phyloP scores from a whole-genome alignment of 2,888 invertebrate genomes.

The Cryptosula pallasiana region DNA sequence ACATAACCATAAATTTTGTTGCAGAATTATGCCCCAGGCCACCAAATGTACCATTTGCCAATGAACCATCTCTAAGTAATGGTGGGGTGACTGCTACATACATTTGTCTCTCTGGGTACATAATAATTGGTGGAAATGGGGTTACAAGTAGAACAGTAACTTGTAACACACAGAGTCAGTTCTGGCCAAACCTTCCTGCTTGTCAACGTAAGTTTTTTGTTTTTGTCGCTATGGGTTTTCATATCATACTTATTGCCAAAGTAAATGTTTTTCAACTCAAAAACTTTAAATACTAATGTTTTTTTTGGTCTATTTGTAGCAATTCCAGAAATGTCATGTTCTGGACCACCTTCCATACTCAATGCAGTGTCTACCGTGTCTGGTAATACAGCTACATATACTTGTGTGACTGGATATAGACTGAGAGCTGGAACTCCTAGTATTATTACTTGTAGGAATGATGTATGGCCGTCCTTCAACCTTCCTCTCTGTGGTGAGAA shows the following conservation, averaged over 20 bases:
- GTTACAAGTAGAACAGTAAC: not conserved
- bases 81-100: slow-evolving; percentile 10
- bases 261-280: no score
- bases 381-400: not conserved
- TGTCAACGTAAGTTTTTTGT: slow-evolving; percentile 15
- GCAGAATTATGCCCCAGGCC: slow-evolving; percentile 8
- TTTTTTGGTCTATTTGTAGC: slow-evolving; percentile 15
- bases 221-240: no score
- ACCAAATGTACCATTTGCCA: slow-evolving; percentile 14
- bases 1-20: no score
- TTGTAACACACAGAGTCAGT: not conserved
- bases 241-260: no score
- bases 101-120: slow-evolving; percentile 1
- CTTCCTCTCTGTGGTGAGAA: slow-evolving; percentile 5
- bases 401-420: slow-evolving; percentile 9
- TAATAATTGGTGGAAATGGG: slow-evolving; percentile 14
- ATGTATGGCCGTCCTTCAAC: not conserved
- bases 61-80: not conserved
- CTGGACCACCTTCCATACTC: slow-evolving; percentile 6
- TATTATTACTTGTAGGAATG: not conserved
- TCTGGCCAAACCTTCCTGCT: slow-evolving; percentile 19
- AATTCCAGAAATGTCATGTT: not conserved
- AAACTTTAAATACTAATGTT: no score
- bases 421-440: slow-evolving; percentile 19
- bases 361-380: slow-evolving; percentile 8